phyloP scores from a whole-genome alignment of 2,797 vertebrate genomes.

The Anguilla megastoma region DNA sequence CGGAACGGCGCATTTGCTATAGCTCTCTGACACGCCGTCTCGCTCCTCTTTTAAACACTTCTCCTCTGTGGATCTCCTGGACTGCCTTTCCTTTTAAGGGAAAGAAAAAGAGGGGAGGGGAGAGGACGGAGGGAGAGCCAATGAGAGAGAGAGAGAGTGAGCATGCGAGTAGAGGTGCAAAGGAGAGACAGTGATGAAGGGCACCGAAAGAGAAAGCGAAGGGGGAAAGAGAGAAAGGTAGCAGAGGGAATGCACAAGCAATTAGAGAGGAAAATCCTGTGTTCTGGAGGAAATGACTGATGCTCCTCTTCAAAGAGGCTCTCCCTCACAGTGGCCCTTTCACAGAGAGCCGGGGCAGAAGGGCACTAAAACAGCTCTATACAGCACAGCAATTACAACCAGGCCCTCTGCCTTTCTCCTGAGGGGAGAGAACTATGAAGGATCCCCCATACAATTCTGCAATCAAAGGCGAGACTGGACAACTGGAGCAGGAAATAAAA shows the following conservation, averaged over 20 bases:
- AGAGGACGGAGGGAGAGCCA: background rate
- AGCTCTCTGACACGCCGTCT: background rate
- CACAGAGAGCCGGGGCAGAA: background rate
- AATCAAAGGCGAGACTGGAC: background rate
- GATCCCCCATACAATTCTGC: background rate
- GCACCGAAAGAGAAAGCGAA: background rate
- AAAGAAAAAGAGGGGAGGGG: background rate
- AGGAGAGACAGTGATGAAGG: background rate
- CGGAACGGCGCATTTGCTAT: background rate
- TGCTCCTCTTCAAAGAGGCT: background rate
- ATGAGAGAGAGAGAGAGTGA: background rate
- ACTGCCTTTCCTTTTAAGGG: background rate
- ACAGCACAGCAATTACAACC: conserved; percentile 13
- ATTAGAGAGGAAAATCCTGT: conserved; percentile 12
- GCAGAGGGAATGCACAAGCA: background rate
- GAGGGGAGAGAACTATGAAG: background rate
- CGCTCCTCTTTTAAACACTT: background rate
- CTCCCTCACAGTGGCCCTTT: background rate
- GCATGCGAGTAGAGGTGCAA: background rate
- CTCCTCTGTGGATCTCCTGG: background rate
- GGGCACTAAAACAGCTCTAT: background rate
- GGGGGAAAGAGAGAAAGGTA: background rate
- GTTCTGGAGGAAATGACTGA: conserved; percentile 25
- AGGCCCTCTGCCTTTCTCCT: background rate
- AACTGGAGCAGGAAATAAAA: background rate